Evolutionary conservation across 2,113 vertebrate genomes (phyloP), one percentile per base, ranked within the genome.

Genomic region (Sinocyclocheilus anophthalmus): DNA sequence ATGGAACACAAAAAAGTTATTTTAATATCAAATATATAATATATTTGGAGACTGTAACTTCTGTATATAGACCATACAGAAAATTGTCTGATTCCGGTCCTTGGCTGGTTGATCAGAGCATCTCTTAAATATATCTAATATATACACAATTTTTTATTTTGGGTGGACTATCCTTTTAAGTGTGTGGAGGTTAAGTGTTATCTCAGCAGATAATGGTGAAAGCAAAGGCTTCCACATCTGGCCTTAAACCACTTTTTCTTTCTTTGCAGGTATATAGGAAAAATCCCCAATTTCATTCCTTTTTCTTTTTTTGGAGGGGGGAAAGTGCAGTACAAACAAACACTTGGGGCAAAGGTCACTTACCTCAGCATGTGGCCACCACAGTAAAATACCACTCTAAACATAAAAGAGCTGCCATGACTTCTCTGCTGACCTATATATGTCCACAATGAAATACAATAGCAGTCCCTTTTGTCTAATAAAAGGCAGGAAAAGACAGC

Each of bases 311-410:
- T 78, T 61, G 33, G 39, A 45, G 48, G 57, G 45, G 61, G 61
- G 79, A 81, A 87, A 88, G 79, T 85, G 85, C 79, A 81, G 79
- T 55, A 87, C 85, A 87, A 88, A 88, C 83, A 89, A 87, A 88
- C 84, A 85, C 61, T 50, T 75, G 55, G 85, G 85, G 70, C 87
- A 89, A 86, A 90, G 88, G 85, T 88, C 80, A 86, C 84, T 85
- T 83, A 86, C 77, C 87, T 88, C 87, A 86, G 85, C 55, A 89
- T 90, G 86, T 85, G 88, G 78, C 63, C 81, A 67, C 75, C 75
- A 50, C 81, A 75, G 37, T 82, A 72, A 90, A 88, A 87, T 86
- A 86, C 77, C 53, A 79, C 53, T 83, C 78, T 65, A 69, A 84
- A 78, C 50, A 50, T 87, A 86, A 85, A 88, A 87, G 53, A 53